Conservation (phyloP, 2,888 invertebrate genomes). For the Euproctis similis region DNA sequence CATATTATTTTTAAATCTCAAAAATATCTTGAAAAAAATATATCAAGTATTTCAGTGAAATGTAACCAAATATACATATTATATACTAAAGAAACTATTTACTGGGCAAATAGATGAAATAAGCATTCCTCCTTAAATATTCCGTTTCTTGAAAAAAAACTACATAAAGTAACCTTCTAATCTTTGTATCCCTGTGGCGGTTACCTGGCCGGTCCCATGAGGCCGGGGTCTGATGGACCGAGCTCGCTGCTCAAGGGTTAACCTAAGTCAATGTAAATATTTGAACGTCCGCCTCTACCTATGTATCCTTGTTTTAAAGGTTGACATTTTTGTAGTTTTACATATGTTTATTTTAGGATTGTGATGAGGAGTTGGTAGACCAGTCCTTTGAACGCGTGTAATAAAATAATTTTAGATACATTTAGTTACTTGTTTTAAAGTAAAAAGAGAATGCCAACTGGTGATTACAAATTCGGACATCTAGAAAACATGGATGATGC, state of each 20-base stretch:
- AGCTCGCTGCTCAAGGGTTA: conserved; percentile 60
- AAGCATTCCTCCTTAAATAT: conserved; percentile 5
- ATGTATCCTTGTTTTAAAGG: conserved; percentile 29
- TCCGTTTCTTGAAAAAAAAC: conserved; percentile 5
- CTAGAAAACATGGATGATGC: too few species aligned
- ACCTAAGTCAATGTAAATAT: conserved; percentile 71
- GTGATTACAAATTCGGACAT: too few species aligned
- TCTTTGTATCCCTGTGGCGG: conserved; percentile 22
- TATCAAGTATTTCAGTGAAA: too few species aligned
- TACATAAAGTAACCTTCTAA: conserved; percentile 27
- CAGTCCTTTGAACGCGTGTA: too few species aligned
- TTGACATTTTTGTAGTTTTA: conserved; percentile 24
- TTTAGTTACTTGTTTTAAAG: too few species aligned
- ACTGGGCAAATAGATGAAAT: neutral
- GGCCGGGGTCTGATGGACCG: conserved; percentile 63
- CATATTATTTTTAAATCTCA: too few species aligned
- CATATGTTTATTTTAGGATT: neutral
- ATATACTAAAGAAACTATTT: neutral
- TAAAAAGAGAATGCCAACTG: too few species aligned
- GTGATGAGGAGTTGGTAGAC: too few species aligned
- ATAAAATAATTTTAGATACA: too few species aligned
- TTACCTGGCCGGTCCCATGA: conserved; percentile 62
- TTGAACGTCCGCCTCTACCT: conserved; percentile 44
- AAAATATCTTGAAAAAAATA: too few species aligned
- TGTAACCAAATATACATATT: conserved; percentile 3